A percentile compares a stretch with the other conserved stretches of the same genome.
Evolutionary conservation across 2,888 invertebrate genomes (phyloP).

Genomic region (Epsilonema sp.): DNA sequence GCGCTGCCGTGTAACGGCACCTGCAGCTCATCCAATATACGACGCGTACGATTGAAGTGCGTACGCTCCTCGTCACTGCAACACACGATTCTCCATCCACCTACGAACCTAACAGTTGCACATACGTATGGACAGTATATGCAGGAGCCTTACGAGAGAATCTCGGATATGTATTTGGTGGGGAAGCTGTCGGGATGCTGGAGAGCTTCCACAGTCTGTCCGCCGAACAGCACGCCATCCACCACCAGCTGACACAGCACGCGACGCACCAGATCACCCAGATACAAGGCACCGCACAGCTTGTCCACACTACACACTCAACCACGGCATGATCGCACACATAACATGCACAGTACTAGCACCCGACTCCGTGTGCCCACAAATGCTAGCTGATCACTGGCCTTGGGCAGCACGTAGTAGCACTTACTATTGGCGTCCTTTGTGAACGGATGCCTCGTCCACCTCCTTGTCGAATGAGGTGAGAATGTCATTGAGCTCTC

Average conservation of each 20-base stretch:
- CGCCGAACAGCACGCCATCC: conserved; percentile 23
- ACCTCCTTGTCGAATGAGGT: conserved; percentile 25
- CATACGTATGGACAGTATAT: too few relatives aligned
- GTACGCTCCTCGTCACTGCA: conserved; percentile 23
- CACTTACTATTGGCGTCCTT: conserved; percentile 27
- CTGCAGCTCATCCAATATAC: conserved; percentile 28
- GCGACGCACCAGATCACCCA: conserved; percentile 25
- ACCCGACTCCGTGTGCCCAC: too few relatives aligned
- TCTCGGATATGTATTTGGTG: conserved; percentile 28
- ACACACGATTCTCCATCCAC: too few relatives aligned
- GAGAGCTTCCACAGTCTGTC: conserved; percentile 19
- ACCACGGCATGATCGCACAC: background rate
- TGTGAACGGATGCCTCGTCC: conserved; percentile 24
- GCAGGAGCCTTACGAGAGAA: conserved; percentile 24
- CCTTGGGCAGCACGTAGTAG: too few relatives aligned
- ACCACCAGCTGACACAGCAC: conserved; percentile 22
- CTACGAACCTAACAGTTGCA: too few relatives aligned
- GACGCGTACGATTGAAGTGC: conserved; percentile 18
- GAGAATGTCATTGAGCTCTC: conserved; percentile 23
- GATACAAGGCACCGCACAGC: conserved; percentile 28
- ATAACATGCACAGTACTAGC: background rate
- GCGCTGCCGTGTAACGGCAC: conserved; percentile 22
- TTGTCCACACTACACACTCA: conserved; percentile 24
- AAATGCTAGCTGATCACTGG: too few relatives aligned
- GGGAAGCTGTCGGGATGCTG: conserved; percentile 25